phyloP scores from a whole-genome alignment of 37 sponge, comb jelly and placozoan species.

The Chondrosia reniformis region DNA sequence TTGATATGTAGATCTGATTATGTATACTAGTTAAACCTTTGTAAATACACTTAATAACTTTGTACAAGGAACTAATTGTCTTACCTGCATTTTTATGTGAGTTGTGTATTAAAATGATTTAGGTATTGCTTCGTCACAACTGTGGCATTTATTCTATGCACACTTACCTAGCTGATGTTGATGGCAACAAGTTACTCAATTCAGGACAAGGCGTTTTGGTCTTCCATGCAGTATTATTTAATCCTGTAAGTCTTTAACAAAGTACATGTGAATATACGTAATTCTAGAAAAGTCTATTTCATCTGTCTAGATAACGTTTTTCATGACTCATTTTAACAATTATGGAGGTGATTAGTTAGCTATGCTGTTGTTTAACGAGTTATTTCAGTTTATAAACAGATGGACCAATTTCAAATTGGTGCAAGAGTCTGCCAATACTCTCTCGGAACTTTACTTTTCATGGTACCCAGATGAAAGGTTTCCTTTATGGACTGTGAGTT shows the following conservation, averaged over 20 bases:
- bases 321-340: slow-evolving; percentile 88
- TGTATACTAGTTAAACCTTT: no score
- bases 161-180: slow-evolving; percentile 27
- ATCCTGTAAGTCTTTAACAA: slow-evolving; percentile 78
- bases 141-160: slow-evolving; percentile 73
- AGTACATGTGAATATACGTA: slow-evolving; percentile 4
- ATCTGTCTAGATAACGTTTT: slow-evolving; percentile 53
- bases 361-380: slow-evolving; percentile 32
- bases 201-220: slow-evolving; percentile 60
- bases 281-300: not conserved
- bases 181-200: not conserved
- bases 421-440: slow-evolving; percentile 26
- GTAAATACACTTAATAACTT: no score
- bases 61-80: no score
- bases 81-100: no score
- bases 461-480: slow-evolving; percentile 69
- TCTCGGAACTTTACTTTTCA: slow-evolving; percentile 66
- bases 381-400: slow-evolving; percentile 46
- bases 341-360: slow-evolving; percentile 74
- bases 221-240: slow-evolving; percentile 56
- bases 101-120: no score
- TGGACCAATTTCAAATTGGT: slow-evolving; percentile 67
- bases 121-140: slow-evolving; percentile 82
- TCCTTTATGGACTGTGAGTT: slow-evolving; percentile 74
- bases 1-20: slow-evolving; percentile 9